A percentile compares a stretch with the other conserved stretches of the same genome.
These are phyloP conservation scores for Coregonus suidteri DNA, from an alignment of 2,797 vertebrate species.

Conservation along the genomic window DNA sequence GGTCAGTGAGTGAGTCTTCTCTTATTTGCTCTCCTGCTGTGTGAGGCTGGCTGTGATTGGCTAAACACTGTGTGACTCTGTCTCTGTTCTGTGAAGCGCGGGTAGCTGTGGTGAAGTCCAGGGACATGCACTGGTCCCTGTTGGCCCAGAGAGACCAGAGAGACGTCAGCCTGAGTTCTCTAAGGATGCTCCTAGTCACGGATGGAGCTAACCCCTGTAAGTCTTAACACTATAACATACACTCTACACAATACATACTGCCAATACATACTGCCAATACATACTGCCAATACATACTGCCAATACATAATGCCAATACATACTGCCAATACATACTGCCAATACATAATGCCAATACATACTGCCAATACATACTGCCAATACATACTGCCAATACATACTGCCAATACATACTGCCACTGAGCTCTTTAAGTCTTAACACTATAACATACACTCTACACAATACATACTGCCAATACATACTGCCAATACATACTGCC, in stretches of 20 bases:
- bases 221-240: no score
- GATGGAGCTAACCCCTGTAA: constrained; percentile 91
- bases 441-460: no score
- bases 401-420: no score
- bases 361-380: no score
- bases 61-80: not conserved
- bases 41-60: not conserved
- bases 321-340: no score
- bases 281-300: not conserved
- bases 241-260: no score
- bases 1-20: not conserved
- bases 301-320: no score
- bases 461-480: no score
- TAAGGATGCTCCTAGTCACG: constrained; percentile 92
- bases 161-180: constrained; percentile 88
- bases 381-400: no score
- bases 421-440: no score
- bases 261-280: not conserved
- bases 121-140: constrained; percentile 99
- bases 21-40: not conserved
- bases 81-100: constrained; percentile 69
- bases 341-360: no score
- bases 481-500: no score
- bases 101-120: constrained; percentile 92
- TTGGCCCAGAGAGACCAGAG: constrained; percentile 93